These are phyloP conservation scores for Montipora sp. DNA, from an alignment of 64 coral and sea anemone genomes.

Conservation along the genomic window DNA sequence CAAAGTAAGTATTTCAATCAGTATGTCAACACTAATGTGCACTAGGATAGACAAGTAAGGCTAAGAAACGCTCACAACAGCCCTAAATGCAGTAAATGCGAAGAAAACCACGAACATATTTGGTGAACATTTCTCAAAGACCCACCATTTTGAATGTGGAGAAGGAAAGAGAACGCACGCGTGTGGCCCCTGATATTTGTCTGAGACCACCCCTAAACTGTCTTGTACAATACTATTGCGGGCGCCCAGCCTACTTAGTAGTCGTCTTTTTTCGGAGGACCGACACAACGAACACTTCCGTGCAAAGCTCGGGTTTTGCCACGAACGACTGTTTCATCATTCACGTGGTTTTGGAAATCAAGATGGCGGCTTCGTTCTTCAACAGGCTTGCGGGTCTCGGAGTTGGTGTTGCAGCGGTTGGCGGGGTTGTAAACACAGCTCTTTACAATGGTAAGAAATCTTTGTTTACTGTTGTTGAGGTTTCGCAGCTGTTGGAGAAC, in stretches of 20 bases:
- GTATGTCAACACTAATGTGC: background rate
- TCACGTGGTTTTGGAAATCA: constrained; percentile 83
- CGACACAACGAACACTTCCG: background rate
- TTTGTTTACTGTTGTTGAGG: background rate
- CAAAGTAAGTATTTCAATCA: background rate
- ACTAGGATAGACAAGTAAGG: too few relatives aligned
- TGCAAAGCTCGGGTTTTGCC: background rate
- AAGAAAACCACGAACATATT: background rate
- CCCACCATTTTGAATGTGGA: constrained; percentile 87
- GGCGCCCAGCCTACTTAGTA: constrained; percentile 31
- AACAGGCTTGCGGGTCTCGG: constrained; percentile 90
- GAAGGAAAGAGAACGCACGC: constrained; percentile 83
- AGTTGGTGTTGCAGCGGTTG: constrained; percentile 89
- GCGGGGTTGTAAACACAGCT: constrained; percentile 94
- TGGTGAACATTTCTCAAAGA: background rate
- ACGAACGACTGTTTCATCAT: constrained; percentile 65
- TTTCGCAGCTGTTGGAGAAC: background rate
- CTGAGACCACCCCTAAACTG: constrained; percentile 58
- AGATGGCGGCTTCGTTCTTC: constrained; percentile 96
- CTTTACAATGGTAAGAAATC: constrained; percentile 92
- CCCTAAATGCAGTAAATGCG: background rate
- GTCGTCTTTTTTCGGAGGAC: background rate
- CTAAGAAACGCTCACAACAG: background rate
- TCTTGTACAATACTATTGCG: constrained; percentile 9
- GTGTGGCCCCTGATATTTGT: constrained; percentile 81